phyloP scores from a whole-genome alignment of 2,888 invertebrate species.

The Ferrisia virgata region DNA sequence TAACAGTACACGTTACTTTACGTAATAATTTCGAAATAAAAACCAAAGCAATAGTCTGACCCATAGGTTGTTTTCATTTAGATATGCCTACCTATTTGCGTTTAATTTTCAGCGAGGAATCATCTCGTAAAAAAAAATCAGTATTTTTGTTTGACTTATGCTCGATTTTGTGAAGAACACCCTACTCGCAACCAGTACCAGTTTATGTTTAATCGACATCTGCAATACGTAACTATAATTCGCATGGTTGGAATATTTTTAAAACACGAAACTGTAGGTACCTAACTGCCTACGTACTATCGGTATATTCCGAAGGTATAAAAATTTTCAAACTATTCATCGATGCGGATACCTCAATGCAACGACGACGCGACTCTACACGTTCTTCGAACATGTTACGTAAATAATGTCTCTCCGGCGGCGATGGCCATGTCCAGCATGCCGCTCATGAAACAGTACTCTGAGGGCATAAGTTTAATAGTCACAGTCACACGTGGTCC shows the following conservation, averaged over 20 bases:
- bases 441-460: not conserved
- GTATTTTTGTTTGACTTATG: too few species aligned
- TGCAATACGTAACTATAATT: too few species aligned
- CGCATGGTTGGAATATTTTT: too few species aligned
- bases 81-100: too few species aligned
- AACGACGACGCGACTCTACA: not conserved
- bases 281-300: too few species aligned
- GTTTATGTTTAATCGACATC: too few species aligned
- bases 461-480: not conserved
- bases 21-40: not conserved
- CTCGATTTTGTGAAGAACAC: too few species aligned
- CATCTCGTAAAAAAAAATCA: too few species aligned
- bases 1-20: not conserved
- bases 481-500: not conserved
- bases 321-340: not conserved
- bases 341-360: too few species aligned
- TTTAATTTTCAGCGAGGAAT: too few species aligned
- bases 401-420: not conserved
- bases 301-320: too few species aligned
- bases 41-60: not conserved
- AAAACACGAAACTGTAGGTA: not conserved
- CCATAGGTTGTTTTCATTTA: not conserved
- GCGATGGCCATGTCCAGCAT: not conserved
- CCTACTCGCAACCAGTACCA: too few species aligned
- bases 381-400: not conserved